phyloP scores from a whole-genome alignment of 2,888 invertebrate genomes.

The Diaprepes abbreviatus region DNA sequence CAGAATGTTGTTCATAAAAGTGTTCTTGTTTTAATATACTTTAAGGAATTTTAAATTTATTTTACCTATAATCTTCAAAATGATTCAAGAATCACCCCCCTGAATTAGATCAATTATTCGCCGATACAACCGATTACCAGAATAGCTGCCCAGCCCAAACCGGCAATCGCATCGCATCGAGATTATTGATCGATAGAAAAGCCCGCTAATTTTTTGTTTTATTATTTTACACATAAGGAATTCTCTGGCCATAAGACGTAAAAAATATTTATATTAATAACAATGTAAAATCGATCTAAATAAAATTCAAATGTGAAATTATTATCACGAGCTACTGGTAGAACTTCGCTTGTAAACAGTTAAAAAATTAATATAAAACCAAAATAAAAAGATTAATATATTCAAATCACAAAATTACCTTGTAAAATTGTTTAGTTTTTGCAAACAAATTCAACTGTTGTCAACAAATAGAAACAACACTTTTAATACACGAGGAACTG shows the following conservation, averaged over 20 bases:
- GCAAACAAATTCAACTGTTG: slow-evolving; percentile 7
- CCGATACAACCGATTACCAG: slow-evolving; percentile 31
- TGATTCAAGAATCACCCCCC: slow-evolving; percentile 2
- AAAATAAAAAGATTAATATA: not conserved
- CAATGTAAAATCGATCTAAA: not conserved
- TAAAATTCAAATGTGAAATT: not conserved
- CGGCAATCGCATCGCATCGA: slow-evolving; percentile 14
- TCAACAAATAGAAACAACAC: not conserved
- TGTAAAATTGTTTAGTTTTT: not conserved
- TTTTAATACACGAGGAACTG: not conserved
- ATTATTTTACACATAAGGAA: not conserved
- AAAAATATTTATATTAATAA: not conserved
- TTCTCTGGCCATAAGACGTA: not conserved
- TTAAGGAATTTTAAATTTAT: too few relatives aligned
- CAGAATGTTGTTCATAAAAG: too few relatives aligned
- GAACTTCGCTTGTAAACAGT: too few relatives aligned
- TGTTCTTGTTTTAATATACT: too few relatives aligned
- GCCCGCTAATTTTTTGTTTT: slow-evolving; percentile 11
- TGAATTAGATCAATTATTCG: slow-evolving; percentile 15
- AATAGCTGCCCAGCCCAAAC: slow-evolving; percentile 7
- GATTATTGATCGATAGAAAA: slow-evolving; percentile 26
- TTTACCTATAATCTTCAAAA: too few relatives aligned
- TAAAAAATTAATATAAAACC: not conserved
- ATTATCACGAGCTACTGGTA: not conserved
- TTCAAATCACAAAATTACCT: not conserved